phyloP scores from a whole-genome alignment of 1,140 invertebrate genomes.

The Drosophila suzukii region DNA sequence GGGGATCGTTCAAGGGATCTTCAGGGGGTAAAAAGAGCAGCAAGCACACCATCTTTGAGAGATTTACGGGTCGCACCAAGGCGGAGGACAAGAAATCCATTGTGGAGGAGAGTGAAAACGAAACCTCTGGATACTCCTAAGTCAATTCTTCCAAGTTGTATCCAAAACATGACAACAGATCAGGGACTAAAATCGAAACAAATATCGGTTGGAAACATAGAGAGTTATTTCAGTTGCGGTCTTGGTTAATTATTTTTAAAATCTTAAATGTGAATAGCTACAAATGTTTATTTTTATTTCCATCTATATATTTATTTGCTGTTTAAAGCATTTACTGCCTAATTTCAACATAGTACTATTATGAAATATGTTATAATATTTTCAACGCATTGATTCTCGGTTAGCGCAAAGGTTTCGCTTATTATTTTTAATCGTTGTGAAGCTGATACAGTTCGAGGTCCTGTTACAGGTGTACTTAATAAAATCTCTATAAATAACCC shows the following conservation, averaged over 20 bases:
- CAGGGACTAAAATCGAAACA: not conserved
- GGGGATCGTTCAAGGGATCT: constrained; percentile 84
- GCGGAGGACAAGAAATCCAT: constrained; percentile 74
- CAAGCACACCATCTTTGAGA: constrained; percentile 68
- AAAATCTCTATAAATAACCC: constrained; percentile 5
- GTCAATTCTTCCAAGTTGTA: constrained; percentile 14
- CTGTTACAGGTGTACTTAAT: constrained; percentile 3
- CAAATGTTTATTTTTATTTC: not conserved
- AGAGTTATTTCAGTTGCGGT: not conserved
- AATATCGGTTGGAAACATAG: not conserved
- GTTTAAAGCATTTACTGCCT: not conserved
- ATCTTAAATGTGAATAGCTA: constrained; percentile 12
- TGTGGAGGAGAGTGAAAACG: constrained; percentile 69
- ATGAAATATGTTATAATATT: not conserved
- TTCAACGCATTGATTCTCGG: not conserved
- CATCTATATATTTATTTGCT: not conserved
- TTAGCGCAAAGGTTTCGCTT: not conserved
- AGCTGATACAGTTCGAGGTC: not conserved
- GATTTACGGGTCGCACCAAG: constrained; percentile 74
- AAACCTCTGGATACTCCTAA: constrained; percentile 55
- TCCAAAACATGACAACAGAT: not conserved
- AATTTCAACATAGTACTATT: too few species aligned
- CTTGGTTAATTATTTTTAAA: not conserved
- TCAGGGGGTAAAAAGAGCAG: constrained; percentile 82
- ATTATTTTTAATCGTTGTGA: not conserved